phyloP scores from a whole-genome alignment of 2,888 invertebrate species.

The Drosophila suboccidentalis region DNA sequence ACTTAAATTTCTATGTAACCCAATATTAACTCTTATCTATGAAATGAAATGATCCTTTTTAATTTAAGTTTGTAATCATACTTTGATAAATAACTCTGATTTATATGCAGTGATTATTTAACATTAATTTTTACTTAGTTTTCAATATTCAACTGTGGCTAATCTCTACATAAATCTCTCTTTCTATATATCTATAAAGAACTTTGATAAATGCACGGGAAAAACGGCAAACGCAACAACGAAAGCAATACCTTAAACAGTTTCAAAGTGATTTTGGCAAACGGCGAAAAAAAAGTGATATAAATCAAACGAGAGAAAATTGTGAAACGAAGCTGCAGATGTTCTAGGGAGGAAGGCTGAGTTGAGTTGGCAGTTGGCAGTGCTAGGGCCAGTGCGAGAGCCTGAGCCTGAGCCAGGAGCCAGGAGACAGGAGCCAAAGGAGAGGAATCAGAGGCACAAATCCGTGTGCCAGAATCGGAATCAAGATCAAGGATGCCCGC shows the following conservation, averaged over 20 bases:
- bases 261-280: constrained; percentile 76
- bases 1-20: not conserved
- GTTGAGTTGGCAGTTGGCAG: constrained; percentile 34
- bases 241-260: constrained; percentile 85
- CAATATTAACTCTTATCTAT: not conserved
- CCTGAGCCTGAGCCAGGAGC: constrained; percentile 14
- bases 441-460: not conserved
- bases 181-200: constrained; percentile 51
- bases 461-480: constrained; percentile 19
- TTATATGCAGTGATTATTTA: not conserved
- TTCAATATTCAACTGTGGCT: constrained; percentile 14
- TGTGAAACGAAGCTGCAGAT: constrained; percentile 47
- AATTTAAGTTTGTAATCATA: not conserved
- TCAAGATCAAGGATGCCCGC: constrained; percentile 62
- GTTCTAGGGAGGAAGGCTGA: constrained; percentile 36
- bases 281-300: constrained; percentile 55
- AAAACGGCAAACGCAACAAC: constrained; percentile 83
- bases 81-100: not conserved
- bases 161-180: constrained; percentile 33
- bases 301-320: constrained; percentile 27
- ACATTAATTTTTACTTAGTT: not conserved
- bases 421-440: not conserved
- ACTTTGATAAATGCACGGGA: constrained; percentile 62
- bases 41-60: not conserved
- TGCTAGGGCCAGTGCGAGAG: constrained; percentile 24